Base-by-base conservation (phyloP, 1,140 invertebrate species). In the Anoplolepis gracilipes region DNA sequence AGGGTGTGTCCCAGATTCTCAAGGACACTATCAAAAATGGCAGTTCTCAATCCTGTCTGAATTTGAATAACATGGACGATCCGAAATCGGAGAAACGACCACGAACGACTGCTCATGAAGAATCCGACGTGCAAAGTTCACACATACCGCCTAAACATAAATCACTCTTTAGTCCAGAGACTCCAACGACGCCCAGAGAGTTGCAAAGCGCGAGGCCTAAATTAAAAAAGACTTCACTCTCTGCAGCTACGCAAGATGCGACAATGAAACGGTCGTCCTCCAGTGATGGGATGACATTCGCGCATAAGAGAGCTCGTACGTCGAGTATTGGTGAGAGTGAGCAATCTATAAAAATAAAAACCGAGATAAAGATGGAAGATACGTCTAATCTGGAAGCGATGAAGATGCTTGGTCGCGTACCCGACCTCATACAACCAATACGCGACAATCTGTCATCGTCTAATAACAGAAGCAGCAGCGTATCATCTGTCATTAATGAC, bases 101-200 rank as follows among this genome's bases (percentile, higher is more conserved):
- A 2, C 90, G 89, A 16, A 88, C 81, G 13, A 91, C 85, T 2
- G 78, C 75, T 13, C 64, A 87, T 6, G 84, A 88, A 0, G 88
- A 90, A 2, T 13, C 59, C 8, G 84, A 85, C 4, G 53, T 85
- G 1, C 85, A 88, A 36, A 30, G 87, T 49, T 85, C 87, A 16
- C 42, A 78, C 1, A 84, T 88, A 5, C 85, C 88, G 8, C 87
- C 88, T 13, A 62, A 92, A 70, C 91, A 93, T 2, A 94, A 92
- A 62, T 95, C 95, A 0, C 76, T 95, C 0, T 96, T 96, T 85
- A 96, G 96, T 65, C 96, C 96, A 0, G 95, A 96, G 76, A 90
- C 93, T 13, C 88, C 93, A 57, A 84, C 91, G 53, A 88, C 62
- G 84, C n/a, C 33, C 6, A 86, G 92, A 19, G 89, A 92, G 46